These are phyloP conservation scores for Lagodon rhomboides DNA, from an alignment of 2,797 vertebrate genomes.

Conservation along the genomic window DNA sequence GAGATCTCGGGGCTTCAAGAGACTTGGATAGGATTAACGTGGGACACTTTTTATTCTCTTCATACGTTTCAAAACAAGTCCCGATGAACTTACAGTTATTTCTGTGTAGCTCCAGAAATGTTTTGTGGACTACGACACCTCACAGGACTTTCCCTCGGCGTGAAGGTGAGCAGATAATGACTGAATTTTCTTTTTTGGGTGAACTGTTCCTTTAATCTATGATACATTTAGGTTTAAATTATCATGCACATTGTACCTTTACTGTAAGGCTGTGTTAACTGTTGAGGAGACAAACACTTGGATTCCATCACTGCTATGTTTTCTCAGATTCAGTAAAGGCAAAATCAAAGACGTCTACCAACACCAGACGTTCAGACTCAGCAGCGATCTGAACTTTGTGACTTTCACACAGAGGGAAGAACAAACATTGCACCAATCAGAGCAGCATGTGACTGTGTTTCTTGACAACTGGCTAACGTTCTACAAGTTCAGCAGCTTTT, in stretches of 20 bases:
- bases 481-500: constrained; percentile 69
- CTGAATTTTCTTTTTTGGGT: no score
- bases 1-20: no score
- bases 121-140: no score
- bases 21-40: no score
- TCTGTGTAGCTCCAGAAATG: no score
- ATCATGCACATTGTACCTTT: not conserved
- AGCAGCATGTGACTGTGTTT: constrained; percentile 8
- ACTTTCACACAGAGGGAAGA: not conserved
- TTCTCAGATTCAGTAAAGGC: not conserved
- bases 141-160: no score
- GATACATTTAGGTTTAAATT: not conserved
- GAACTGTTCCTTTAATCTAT: not conserved
- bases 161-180: no score
- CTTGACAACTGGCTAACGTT: constrained; percentile 36
- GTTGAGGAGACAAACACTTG: not conserved
- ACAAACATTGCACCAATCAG: constrained; percentile 20
- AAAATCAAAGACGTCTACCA: not conserved
- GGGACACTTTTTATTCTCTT: no score
- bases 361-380: not conserved
- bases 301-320: not conserved
- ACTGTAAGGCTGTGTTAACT: not conserved
- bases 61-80: no score
- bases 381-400: not conserved
- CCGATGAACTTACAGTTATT: no score